Percentiles rank a stretch among this genome's conserved stretches.
Evolutionary conservation across 1,140 invertebrate genomes (phyloP).

Genomic region (Dendrolimus kikuchii): DNA sequence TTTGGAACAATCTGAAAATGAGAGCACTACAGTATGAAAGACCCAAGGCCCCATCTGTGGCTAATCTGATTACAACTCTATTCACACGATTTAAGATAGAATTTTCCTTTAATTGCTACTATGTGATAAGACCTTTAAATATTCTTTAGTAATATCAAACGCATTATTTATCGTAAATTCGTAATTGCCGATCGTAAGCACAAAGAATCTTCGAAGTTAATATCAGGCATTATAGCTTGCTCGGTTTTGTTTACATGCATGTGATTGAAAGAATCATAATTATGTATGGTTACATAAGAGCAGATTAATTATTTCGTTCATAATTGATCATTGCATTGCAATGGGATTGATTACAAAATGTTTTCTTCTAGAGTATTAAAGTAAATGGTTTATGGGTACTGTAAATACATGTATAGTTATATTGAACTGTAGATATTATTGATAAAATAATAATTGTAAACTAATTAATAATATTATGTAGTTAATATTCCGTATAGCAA

Average conservation of each 20-base stretch:
- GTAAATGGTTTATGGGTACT: too few relatives aligned
- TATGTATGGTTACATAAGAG: too few relatives aligned
- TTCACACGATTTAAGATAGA: conserved; percentile 5
- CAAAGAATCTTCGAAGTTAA: conserved; percentile 43
- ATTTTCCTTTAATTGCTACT: background rate
- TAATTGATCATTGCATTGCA: too few relatives aligned
- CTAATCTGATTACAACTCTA: conserved; percentile 16
- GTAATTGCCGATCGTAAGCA: conserved; percentile 47
- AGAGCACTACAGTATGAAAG: conserved; percentile 27
- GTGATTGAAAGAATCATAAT: background rate
- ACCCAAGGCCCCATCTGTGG: background rate
- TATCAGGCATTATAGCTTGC: conserved; percentile 33
- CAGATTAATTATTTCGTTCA: too few relatives aligned
- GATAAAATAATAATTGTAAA: too few relatives aligned
- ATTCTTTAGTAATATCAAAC: conserved; percentile 26
- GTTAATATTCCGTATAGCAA: too few relatives aligned
- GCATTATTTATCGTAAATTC: conserved; percentile 57
- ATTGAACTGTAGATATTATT: too few relatives aligned
- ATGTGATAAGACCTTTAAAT: background rate
- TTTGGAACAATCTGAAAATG: conserved; percentile 61
- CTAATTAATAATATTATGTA: too few relatives aligned
- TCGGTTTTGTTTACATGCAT: conserved; percentile 22
- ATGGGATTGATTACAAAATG: too few relatives aligned
- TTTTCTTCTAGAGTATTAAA: too few relatives aligned
- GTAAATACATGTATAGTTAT: too few relatives aligned